Conservation (phyloP, 2,888 invertebrate species). For the Rhagonycha fulva region DNA sequence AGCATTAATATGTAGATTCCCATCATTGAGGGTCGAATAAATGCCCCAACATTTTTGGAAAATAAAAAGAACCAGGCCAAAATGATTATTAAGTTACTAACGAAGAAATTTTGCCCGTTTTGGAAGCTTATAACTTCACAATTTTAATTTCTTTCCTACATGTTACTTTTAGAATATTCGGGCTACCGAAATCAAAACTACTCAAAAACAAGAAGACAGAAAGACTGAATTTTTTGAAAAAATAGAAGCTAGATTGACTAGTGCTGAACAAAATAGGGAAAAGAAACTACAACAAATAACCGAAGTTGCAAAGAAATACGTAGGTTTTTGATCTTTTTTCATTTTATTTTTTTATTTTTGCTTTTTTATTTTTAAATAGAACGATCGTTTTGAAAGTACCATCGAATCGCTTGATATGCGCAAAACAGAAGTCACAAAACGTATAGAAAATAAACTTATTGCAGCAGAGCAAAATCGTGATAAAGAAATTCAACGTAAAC, state of each 20-base stretch:
- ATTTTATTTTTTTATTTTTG: conserved; percentile 20
- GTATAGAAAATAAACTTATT: conserved; percentile 71
- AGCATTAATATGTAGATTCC: not conserved
- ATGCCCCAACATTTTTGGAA: not conserved
- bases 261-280: conserved; percentile 82
- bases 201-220: conserved; percentile 48
- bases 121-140: not conserved
- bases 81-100: not conserved
- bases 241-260: conserved; percentile 71
- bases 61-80: not conserved
- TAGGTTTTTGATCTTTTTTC: conserved; percentile 49
- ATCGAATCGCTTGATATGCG: conserved; percentile 48
- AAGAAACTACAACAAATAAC: conserved; percentile 85
- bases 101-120: too few species aligned
- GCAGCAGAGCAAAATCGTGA: conserved; percentile 83
- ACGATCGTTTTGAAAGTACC: conserved; percentile 49
- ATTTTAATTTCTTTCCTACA: conserved; percentile 27
- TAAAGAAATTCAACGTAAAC: conserved; percentile 82
- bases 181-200: conserved; percentile 64
- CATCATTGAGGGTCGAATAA: not conserved
- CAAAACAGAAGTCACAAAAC: conserved; percentile 56
- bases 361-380: conserved; percentile 35
- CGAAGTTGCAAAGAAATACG: conserved; percentile 83
- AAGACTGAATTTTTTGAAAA: conserved; percentile 57
- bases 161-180: conserved; percentile 58